Conservation (phyloP, 1,140 invertebrate species). For the Xylocopa sonorina region DNA sequence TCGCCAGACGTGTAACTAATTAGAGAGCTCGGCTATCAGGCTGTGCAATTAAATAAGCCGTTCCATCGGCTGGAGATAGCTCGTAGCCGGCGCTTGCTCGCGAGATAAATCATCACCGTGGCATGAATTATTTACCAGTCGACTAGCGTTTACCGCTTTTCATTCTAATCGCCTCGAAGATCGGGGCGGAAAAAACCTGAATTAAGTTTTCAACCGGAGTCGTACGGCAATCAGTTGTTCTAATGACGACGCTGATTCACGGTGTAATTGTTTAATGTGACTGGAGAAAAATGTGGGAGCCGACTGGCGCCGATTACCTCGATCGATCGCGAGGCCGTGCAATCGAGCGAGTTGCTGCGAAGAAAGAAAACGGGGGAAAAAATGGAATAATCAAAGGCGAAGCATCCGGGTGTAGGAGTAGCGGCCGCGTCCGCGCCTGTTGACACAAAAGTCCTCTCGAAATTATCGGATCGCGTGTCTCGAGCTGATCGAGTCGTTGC, state of each 20-base stretch:
- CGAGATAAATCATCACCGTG: not conserved
- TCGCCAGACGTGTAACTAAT: not conserved
- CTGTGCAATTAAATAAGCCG: not conserved
- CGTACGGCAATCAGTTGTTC: too few species aligned
- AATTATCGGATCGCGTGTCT: conserved; percentile 42
- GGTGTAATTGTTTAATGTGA: too few species aligned
- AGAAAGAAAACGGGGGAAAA: too few species aligned
- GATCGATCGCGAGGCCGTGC: not conserved
- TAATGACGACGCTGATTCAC: too few species aligned
- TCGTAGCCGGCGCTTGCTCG: not conserved
- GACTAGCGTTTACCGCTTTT: not conserved
- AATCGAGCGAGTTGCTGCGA: too few species aligned
- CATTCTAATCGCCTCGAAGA: conserved; percentile 12
- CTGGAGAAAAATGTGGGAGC: too few species aligned
- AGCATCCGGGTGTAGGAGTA: not conserved
- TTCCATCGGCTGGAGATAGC: not conserved
- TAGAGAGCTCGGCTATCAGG: not conserved
- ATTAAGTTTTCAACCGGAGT: too few species aligned
- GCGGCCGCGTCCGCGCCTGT: not conserved
- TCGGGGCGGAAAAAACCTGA: too few species aligned
- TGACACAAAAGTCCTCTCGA: not conserved
- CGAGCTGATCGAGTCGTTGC: conserved; percentile 1
- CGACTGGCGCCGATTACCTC: conserved; percentile 5
- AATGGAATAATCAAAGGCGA: conserved; percentile 4
- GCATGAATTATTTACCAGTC: conserved; percentile 44